phyloP scores from a whole-genome alignment of 2,113 vertebrate genomes.

The Oxyura jamaicensis region DNA sequence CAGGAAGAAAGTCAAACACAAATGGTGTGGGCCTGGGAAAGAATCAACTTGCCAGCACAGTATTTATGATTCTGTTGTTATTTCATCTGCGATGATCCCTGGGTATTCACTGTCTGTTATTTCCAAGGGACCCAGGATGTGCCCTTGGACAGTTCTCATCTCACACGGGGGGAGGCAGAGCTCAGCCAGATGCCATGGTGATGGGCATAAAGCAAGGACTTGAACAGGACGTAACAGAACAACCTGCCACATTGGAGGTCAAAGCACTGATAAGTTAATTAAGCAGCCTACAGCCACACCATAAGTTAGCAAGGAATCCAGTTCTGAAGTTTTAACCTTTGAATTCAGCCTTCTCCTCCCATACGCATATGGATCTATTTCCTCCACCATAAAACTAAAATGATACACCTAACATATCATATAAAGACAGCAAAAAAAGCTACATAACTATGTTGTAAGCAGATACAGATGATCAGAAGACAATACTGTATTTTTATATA shows the following conservation, averaged over 20 bases:
- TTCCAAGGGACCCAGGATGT: background rate
- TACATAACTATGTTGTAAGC: background rate
- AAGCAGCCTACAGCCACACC: background rate
- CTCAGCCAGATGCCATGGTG: background rate
- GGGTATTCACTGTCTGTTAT: accelerated
- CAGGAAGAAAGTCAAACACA: background rate
- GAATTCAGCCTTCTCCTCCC: background rate
- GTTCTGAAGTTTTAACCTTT: background rate
- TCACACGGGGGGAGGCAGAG: background rate
- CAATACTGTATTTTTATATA: background rate
- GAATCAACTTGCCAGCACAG: background rate
- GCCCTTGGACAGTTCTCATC: accelerated
- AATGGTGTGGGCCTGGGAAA: background rate
- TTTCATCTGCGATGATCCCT: background rate
- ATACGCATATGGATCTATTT: background rate
- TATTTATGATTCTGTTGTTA: background rate
- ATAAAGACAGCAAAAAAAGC: background rate
- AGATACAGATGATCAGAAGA: constrained; percentile 20
- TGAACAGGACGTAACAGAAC: background rate
- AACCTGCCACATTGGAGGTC: accelerated
- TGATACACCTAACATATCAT: background rate
- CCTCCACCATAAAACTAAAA: background rate
- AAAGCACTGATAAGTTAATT: background rate
- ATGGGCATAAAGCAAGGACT: accelerated
- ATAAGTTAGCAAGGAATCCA: background rate